Evolutionary conservation across 1,140 invertebrate genomes (phyloP).

Genomic region (Tribolium madens): DNA sequence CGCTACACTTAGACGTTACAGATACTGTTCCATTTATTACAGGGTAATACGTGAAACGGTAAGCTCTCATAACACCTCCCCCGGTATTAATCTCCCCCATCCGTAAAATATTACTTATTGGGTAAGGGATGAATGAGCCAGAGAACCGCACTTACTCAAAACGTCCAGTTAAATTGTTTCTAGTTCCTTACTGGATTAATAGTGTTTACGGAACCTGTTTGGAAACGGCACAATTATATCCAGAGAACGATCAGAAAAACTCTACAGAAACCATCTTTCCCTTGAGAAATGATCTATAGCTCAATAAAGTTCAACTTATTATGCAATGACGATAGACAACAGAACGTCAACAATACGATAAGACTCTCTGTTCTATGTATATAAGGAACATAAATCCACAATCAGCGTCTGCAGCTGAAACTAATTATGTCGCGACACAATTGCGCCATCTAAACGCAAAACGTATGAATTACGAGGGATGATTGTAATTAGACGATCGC

Average conservation of each 20-base stretch:
- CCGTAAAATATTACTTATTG: constrained; percentile 52
- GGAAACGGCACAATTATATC: constrained; percentile 50
- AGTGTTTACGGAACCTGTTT: constrained; percentile 50
- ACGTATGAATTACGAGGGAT: constrained; percentile 33
- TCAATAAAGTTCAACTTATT: constrained; percentile 11
- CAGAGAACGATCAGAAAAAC: neutral
- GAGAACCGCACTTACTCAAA: constrained; percentile 53
- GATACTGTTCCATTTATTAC: constrained; percentile 38
- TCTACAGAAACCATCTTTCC: neutral
- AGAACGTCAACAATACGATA: constrained; percentile 34
- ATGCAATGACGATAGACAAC: constrained; percentile 31
- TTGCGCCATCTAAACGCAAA: constrained; percentile 33
- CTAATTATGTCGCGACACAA: constrained; percentile 46
- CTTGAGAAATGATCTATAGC: constrained; percentile 3
- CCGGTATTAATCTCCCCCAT: constrained; percentile 41
- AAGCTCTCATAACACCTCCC: constrained; percentile 38
- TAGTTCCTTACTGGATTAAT: constrained; percentile 51
- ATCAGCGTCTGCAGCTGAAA: constrained; percentile 50
- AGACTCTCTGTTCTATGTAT: neutral
- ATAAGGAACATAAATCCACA: constrained; percentile 50
- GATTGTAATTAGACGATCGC: constrained; percentile 28
- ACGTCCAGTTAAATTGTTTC: constrained; percentile 56
- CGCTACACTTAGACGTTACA: constrained; percentile 19
- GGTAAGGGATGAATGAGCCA: constrained; percentile 46
- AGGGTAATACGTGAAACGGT: constrained; percentile 44